phyloP scores from a whole-genome alignment of 2,888 invertebrate species.

The Drosophila incognita region DNA sequence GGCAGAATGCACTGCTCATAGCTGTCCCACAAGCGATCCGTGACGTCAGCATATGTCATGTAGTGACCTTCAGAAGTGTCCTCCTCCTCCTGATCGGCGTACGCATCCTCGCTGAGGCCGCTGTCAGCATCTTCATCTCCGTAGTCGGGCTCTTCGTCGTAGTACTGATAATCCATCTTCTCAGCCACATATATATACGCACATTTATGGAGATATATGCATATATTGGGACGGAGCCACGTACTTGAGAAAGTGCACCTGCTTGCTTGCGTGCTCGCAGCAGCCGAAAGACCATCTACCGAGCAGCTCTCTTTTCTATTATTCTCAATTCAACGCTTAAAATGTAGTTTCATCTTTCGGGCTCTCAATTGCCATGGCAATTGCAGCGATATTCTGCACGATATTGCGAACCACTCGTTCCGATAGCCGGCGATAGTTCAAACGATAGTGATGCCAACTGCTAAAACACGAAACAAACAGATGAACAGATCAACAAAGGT shows the following conservation, averaged over 20 bases:
- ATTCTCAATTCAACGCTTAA: slow-evolving; percentile 14
- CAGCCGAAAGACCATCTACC: slow-evolving; percentile 2
- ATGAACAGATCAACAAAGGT: background rate
- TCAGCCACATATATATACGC: background rate
- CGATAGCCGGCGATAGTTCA: background rate
- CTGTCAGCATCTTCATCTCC: slow-evolving; percentile 50
- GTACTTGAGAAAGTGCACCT: slow-evolving; percentile 5
- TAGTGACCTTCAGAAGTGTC: background rate
- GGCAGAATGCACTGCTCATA: slow-evolving; percentile 55
- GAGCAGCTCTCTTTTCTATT: background rate
- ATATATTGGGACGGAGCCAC: slow-evolving; percentile 14
- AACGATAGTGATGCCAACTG: background rate
- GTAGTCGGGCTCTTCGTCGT: slow-evolving; percentile 61
- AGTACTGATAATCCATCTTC: slow-evolving; percentile 69
- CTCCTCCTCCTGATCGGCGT: slow-evolving; percentile 10
- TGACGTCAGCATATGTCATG: background rate
- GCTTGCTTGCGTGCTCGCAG: background rate
- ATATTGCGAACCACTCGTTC: slow-evolving; percentile 23
- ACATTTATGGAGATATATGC: background rate
- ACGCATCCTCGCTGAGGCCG: slow-evolving; percentile 24
- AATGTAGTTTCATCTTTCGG: slow-evolving; percentile 30
- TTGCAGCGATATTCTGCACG: background rate
- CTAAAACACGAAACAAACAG: background rate
- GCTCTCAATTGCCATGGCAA: slow-evolving; percentile 2
- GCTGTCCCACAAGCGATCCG: slow-evolving; percentile 37